phyloP scores from a whole-genome alignment of 2,888 invertebrate species.

The Macrophya annulata region DNA sequence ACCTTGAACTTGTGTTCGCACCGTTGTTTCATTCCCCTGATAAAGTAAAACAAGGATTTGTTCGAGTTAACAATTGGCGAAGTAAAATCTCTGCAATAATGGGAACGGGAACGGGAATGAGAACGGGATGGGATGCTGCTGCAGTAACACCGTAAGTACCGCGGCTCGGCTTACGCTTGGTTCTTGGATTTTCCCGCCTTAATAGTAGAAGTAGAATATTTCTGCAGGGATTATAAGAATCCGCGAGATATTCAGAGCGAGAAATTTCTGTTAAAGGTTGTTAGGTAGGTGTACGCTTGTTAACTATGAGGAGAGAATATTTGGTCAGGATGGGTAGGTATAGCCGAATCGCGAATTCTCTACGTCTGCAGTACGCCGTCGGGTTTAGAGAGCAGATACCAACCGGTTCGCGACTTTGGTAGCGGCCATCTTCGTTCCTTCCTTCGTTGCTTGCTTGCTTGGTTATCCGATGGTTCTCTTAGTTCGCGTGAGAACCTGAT shows the following conservation, averaged over 20 bases:
- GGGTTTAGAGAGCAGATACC: conserved; percentile 74
- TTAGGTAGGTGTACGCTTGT: not conserved
- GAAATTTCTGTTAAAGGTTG: not conserved
- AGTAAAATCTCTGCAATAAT: conserved; percentile 39
- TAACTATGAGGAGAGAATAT: not conserved
- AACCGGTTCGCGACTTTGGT: conserved; percentile 78
- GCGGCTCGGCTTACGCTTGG: conserved; percentile 20
- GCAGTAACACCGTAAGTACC: conserved; percentile 51
- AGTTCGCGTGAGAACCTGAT: conserved; percentile 71
- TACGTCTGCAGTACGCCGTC: conserved; percentile 60
- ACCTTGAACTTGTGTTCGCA: not conserved
- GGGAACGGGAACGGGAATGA: not conserved
- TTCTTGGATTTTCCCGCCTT: conserved; percentile 53
- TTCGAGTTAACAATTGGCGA: conserved; percentile 45
- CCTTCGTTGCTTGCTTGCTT: not conserved
- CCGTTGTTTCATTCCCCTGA: not conserved
- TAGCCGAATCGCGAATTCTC: conserved; percentile 39
- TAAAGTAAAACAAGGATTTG: conserved; percentile 24
- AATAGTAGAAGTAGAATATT: conserved; percentile 2
- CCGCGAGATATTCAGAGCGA: not conserved
- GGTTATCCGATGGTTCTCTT: conserved; percentile 53
- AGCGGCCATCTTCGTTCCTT: conserved; percentile 76
- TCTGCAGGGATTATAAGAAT: conserved; percentile 42
- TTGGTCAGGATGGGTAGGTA: conserved; percentile 29
- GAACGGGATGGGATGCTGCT: conserved; percentile 21